A percentile compares a stretch with the other conserved stretches of the same genome.
Conservation (phyloP, 2,797 vertebrate genomes). For the Eospalax fontanierii region DNA sequence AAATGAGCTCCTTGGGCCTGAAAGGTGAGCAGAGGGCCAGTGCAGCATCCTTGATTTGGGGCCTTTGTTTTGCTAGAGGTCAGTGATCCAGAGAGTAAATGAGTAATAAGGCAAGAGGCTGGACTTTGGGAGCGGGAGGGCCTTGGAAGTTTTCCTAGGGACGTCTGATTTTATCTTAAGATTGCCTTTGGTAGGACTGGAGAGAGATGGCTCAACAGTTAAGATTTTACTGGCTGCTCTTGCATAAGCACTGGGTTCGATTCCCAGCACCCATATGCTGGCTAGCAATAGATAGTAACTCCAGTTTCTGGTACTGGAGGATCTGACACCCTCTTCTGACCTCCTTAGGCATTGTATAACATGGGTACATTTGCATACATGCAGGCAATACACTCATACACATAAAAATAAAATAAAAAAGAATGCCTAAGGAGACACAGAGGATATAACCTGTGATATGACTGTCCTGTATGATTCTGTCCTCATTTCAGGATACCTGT, state of each 20-base stretch:
- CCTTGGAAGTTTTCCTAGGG: neutral
- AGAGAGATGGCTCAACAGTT: too few species aligned
- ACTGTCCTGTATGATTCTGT: neutral
- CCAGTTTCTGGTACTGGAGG: too few species aligned
- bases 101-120: neutral
- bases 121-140: too few species aligned
- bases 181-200: neutral
- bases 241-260: too few species aligned
- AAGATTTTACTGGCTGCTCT: too few species aligned
- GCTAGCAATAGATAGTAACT: too few species aligned
- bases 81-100: neutral
- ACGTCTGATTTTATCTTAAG: conserved; percentile 4
- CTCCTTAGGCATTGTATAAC: too few species aligned
- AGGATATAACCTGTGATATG: neutral
- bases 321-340: too few species aligned
- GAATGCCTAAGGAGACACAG: neutral
- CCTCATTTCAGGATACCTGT: neutral
- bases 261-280: too few species aligned
- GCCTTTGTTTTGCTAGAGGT: neutral
- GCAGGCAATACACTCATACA: too few species aligned
- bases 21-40: neutral
- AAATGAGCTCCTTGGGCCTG: neutral
- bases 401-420: too few species aligned
- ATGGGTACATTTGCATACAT: too few species aligned
- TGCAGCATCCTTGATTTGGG: neutral